Evolutionary conservation across 2,888 invertebrate genomes (phyloP).

Genomic region (Bursaphelenchus okinawaensis): DNA sequence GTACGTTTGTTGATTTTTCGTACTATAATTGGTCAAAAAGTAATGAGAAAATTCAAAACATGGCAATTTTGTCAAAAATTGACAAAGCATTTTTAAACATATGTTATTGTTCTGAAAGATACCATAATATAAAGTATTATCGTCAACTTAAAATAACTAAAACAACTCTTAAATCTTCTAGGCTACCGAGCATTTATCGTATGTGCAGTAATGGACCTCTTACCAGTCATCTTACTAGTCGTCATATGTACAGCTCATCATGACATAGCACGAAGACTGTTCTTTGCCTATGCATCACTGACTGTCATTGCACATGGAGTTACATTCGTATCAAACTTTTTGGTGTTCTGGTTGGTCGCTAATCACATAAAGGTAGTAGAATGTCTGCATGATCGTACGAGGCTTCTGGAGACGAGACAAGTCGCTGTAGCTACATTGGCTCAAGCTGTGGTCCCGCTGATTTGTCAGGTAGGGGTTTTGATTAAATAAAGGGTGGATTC

Average conservation of each 20-base stretch:
- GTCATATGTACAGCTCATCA: conserved; percentile 38
- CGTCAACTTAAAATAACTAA: not conserved
- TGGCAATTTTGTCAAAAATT: no score
- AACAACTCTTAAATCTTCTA: conserved; percentile 36
- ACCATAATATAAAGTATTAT: not conserved
- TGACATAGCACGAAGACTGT: conserved; percentile 35
- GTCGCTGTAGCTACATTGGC: conserved; percentile 48
- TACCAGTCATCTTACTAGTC: conserved; percentile 36
- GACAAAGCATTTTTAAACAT: no score
- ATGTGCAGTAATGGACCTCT: conserved; percentile 36
- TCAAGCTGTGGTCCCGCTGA: conserved; percentile 42
- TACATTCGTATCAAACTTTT: conserved; percentile 40
- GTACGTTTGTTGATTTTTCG: conserved; percentile 1
- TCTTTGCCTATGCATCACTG: conserved; percentile 37
- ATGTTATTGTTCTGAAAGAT: not conserved
- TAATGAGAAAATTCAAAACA: not conserved
- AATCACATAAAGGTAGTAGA: conserved; percentile 43
- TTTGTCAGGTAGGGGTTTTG: conserved; percentile 38
- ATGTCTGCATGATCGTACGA: conserved; percentile 37
- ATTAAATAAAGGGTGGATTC: not conserved
- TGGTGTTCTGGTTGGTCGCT: conserved; percentile 45
- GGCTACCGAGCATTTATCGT: conserved; percentile 37
- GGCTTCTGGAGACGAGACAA: conserved; percentile 44
- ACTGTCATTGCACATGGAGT: conserved; percentile 40
- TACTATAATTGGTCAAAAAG: not conserved